Percentiles rank a stretch among this genome's conserved stretches.
phyloP scores from a whole-genome alignment of 2,797 vertebrate species.

The Echiichthys vipera region DNA sequence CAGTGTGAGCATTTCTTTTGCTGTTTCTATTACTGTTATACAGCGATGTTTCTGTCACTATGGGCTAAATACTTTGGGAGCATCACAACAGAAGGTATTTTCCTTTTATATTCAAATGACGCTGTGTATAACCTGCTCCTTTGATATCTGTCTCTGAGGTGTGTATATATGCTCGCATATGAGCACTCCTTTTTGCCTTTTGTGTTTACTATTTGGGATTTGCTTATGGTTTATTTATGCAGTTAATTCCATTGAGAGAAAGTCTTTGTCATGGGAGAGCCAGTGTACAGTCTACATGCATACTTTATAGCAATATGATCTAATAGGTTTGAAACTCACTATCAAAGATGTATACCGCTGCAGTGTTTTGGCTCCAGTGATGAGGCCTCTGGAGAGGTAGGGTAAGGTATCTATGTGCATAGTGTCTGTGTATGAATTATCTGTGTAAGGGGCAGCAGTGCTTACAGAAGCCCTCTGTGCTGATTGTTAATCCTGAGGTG shows the following conservation, averaged over 20 bases:
- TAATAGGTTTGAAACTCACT: slow-evolving; percentile 74
- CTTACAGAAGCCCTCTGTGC: slow-evolving; percentile 37
- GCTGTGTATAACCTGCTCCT: slow-evolving; percentile 61
- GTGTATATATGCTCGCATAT: slow-evolving; percentile 38
- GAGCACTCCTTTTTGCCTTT: slow-evolving; percentile 55
- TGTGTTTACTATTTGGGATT: slow-evolving; percentile 74
- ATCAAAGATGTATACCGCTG: slow-evolving; percentile 76
- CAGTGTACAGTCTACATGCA: slow-evolving; percentile 58
- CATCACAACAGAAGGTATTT: slow-evolving; percentile 59
- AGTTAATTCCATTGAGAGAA: slow-evolving; percentile 70
- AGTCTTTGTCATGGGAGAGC: slow-evolving; percentile 66
- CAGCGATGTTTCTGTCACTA: slow-evolving; percentile 45
- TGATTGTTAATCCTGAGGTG: slow-evolving; percentile 57
- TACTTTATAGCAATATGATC: slow-evolving; percentile 70
- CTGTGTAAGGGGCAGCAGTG: slow-evolving; percentile 39
- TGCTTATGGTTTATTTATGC: slow-evolving; percentile 78
- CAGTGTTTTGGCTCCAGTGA: slow-evolving; percentile 70
- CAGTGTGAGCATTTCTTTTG: not conserved
- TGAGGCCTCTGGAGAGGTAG: slow-evolving; percentile 71
- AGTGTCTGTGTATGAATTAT: slow-evolving; percentile 49
- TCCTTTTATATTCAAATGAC: slow-evolving; percentile 77
- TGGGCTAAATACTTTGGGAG: slow-evolving; percentile 59
- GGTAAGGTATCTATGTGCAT: slow-evolving; percentile 44
- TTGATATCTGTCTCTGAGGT: slow-evolving; percentile 62
- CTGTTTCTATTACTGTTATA: slow-evolving; percentile 8